Evolutionary conservation across 1,140 invertebrate genomes (phyloP).

Genomic region (Nixonia krombeini): DNA sequence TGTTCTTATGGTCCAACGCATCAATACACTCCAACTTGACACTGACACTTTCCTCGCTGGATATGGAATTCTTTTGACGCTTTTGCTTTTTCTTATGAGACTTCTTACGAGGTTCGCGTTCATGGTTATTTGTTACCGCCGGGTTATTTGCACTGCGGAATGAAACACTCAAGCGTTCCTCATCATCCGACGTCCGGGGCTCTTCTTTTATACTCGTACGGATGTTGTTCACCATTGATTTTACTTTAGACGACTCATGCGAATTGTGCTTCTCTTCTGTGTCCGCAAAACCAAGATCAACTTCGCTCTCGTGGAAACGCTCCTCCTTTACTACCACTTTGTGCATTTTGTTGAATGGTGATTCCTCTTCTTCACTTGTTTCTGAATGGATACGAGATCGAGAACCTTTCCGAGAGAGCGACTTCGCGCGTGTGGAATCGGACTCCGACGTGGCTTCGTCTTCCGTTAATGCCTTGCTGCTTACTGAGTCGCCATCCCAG

Average conservation of each 20-base stretch:
- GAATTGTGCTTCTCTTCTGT: conserved; percentile 70
- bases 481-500: conserved; percentile 87
- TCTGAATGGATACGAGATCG: conserved; percentile 75
- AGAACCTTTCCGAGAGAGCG: conserved; percentile 66
- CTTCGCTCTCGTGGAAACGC: conserved; percentile 72
- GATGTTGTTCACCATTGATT: conserved; percentile 54
- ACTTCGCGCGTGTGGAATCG: conserved; percentile 69
- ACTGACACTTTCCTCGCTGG: conserved; percentile 72
- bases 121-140: conserved; percentile 62
- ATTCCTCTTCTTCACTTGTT: conserved; percentile 75
- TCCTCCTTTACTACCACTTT: conserved; percentile 65
- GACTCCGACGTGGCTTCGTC: conserved; percentile 67
- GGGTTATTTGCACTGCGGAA: conserved; percentile 58
- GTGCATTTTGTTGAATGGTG: conserved; percentile 62
- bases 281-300: conserved; percentile 72
- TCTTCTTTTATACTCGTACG: conserved; percentile 63
- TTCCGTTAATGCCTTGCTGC: conserved; percentile 72
- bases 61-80: conserved; percentile 78
- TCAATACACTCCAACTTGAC: conserved; percentile 58
- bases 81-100: conserved; percentile 87
- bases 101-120: conserved; percentile 76
- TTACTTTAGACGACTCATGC: conserved; percentile 47
- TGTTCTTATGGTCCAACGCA: conserved; percentile 58
- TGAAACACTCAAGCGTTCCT: conserved; percentile 56
- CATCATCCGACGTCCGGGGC: conserved; percentile 67